Evolutionary conservation across 1,140 invertebrate species (phyloP), one percentile per base, ranked within the genome.

Genomic region (Leguminivora glycinivorella): DNA sequence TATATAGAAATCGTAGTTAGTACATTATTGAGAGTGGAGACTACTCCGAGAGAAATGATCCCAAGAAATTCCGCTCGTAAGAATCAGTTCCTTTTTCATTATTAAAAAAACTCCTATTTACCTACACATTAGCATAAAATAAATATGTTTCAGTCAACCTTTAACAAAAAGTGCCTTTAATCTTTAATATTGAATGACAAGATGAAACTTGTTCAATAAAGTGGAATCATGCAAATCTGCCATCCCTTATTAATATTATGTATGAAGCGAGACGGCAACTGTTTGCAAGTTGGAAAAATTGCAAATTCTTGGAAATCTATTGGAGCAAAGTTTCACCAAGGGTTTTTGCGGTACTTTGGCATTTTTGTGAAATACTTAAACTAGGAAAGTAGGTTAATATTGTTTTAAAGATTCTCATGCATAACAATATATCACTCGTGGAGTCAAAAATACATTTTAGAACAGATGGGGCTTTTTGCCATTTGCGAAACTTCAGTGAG

Each of bases 171-270:
- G 26, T 63, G 29, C 34, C 25, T 17, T 19, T 67, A 67, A 67
- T 67, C 66, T 67, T 67, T 67, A 43, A 67, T 67, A 67, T 67
- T 67, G 66, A 67, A 26, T 67, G 31, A 67, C 66, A 67, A 40
- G 31, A 40, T n/a, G 25, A 38, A 67, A 67, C 66, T 67, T 67
- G 66, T 43, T 43, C 66, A 67, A 67, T 67, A 67, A 67, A 67
- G 66, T 43, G 19, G 38, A 38, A 67, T 67, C 24, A 67, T 67
- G 66, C 38, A 67, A 67, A 67, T 67, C 34, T 67, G 24, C 38
- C 19, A 38, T 67, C 31, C 66, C 38, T 67, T 67, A 67, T 67
- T 67, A 67, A 67, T 43, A 67, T 67, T 67, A 67, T 67, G 66
- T 67, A 67, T 67, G 66, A 67, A 67, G 66, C 58, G 58, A 63